These are phyloP conservation scores for Scalopus aquaticus DNA, from an alignment of 2,113 vertebrate species.

Conservation along the genomic window DNA sequence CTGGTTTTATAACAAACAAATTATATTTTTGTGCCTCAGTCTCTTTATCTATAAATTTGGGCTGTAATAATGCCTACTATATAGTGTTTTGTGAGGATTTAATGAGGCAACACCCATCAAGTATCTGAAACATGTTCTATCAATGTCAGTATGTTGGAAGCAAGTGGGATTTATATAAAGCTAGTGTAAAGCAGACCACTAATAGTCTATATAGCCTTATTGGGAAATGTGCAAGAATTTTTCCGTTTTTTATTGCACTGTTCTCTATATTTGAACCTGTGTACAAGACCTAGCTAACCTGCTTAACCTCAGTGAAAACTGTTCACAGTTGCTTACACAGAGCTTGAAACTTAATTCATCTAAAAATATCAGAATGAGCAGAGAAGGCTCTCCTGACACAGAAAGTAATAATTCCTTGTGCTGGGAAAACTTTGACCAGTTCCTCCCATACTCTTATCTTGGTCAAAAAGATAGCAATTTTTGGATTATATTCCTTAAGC, in stretches of 20 bases:
- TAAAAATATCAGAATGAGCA: neutral
- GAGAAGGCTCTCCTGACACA: neutral
- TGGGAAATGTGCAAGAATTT: neutral
- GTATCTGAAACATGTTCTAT: neutral
- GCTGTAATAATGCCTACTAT: neutral
- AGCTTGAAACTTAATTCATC: neutral
- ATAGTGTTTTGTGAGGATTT: neutral
- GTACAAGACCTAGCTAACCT: neutral
- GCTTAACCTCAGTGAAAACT: neutral
- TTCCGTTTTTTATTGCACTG: neutral
- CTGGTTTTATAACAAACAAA: neutral
- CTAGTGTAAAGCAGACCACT: neutral
- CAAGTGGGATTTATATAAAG: neutral
- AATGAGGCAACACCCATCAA: neutral
- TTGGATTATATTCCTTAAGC: no score
- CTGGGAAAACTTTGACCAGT: neutral
- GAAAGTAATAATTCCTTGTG: neutral
- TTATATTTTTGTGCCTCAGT: neutral
- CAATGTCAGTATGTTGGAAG: neutral
- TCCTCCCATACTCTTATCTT: neutral
- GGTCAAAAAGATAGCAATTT: slow-evolving; percentile 2
- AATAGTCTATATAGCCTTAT: neutral
- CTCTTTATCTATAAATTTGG: neutral
- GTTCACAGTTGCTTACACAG: neutral
- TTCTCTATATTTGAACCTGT: neutral